Evolutionary conservation across 1,140 invertebrate genomes (phyloP).

Genomic region (Camponotus floridanus): DNA sequence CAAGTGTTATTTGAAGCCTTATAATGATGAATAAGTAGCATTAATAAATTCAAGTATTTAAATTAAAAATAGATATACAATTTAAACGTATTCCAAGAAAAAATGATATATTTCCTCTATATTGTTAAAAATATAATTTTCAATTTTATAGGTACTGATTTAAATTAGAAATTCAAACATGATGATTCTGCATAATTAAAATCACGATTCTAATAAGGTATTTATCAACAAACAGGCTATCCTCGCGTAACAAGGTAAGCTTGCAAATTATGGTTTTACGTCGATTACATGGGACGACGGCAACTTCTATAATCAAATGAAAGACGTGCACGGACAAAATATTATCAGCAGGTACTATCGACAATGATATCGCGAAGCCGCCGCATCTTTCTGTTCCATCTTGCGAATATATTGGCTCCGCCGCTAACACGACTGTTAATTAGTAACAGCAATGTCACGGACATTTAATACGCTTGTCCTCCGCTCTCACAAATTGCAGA

Average conservation of each 20-base stretch:
- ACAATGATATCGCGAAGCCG: not conserved
- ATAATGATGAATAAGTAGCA: no score
- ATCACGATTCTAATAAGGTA: slow-evolving; percentile 51
- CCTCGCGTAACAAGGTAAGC: slow-evolving; percentile 55
- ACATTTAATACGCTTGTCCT: slow-evolving; percentile 62
- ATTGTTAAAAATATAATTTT: not conserved
- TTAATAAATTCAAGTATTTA: no score
- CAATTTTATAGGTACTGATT: not conserved
- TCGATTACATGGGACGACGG: slow-evolving; percentile 39
- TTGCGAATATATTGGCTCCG: slow-evolving; percentile 60
- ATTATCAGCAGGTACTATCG: slow-evolving; percentile 23
- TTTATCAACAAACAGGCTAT: slow-evolving; percentile 41
- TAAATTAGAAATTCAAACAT: slow-evolving; percentile 5
- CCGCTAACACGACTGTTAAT: slow-evolving; percentile 57
- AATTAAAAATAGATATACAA: no score
- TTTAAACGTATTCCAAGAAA: no score
- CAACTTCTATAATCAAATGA: slow-evolving; percentile 55
- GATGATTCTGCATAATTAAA: slow-evolving; percentile 29
- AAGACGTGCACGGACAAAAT: slow-evolving; percentile 52
- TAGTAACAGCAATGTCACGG: slow-evolving; percentile 71
- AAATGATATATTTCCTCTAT: no score
- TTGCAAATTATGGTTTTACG: slow-evolving; percentile 65
- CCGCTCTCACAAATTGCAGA: slow-evolving; percentile 19
- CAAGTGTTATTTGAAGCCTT: no score
- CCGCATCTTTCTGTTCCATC: slow-evolving; percentile 1